Evolutionary conservation across 2,113 vertebrate genomes (phyloP), one percentile per base, ranked within the genome.

Genomic region (Trogon melanurus): DNA sequence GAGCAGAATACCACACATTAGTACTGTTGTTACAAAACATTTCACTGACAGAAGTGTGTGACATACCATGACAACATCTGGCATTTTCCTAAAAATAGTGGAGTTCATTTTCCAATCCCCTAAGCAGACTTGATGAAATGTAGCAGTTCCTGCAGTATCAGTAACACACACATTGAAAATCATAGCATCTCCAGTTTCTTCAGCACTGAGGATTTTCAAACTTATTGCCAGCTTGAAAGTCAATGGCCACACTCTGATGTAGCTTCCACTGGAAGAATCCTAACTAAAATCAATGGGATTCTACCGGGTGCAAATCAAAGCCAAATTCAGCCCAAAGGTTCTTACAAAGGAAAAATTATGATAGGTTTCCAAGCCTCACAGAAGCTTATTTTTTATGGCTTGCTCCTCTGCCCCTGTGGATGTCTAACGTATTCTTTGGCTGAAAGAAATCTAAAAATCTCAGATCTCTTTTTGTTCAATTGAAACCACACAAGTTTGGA

Each of bases 381-480:
- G 93, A 95, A 95, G 93, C 94, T 95, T 96, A 62, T 96, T 97
- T 97, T 96, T 94, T 91, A 95, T 95, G 95, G 95, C 91, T 92
- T 89, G 47, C 54, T 95, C 85, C 66, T 69, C 91, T 91, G 74
- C 61, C 91, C 91, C 86, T 87, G 82, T 89, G 91, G 94, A 92
- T 72, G 45, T 69, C 62, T 91, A 88, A 84, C 27, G 1, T 96
- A 92, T 88, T 92, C 84, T 84, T 92, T 96, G 86, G 93, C 95
- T 78, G 84, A 93, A 94, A 88, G 65, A 85, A 89, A 88, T 75
- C 85, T 71, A 82, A 90, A 90, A 91, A 78, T 27, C 85, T 62
- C 2, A 0, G 17, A 32, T 76, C 20, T 36, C 78, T 86, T 95
- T 96, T 90, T 88, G 45, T 84, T 96, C 93, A 74, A 47, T 79